Base-by-base conservation (phyloP, 1,140 invertebrate genomes). In the Lethocerus indicus region DNA sequence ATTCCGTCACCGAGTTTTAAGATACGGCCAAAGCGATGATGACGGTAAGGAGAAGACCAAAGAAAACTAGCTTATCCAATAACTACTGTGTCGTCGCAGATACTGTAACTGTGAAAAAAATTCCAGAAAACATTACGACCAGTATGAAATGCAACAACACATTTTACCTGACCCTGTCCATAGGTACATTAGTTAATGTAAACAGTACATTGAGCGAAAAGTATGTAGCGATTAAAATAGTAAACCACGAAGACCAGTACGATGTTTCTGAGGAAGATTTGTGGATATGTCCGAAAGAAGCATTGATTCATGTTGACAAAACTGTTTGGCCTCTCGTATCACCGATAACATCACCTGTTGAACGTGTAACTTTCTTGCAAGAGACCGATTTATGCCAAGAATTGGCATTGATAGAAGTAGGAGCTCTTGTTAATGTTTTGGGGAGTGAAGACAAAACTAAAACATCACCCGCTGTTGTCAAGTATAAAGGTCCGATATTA, bases 401-500 rank as follows among this genome's bases (percentile, higher is more conserved):
- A 32, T 32, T 58, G 12, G 27, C 35, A 13, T 37, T 29, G 18
- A 42, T 58, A 18, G 47, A 54, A 20, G 41, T 52, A 27, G 55
- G 55, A 21, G 28, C 47, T 21, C n/a, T 45, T 14, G 54, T 58
- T 1, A 21, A 48, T 37, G 28, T 57, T 20, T 37, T 25, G n/a
- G 21, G 47, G 16, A 36, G 20, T 40, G 51, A 28, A n/a, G 24
- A 29, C 9, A 48, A 52, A 18, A 42, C 24, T 42, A 20, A 47
- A n/a, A 44, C 37, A 25, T 25, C 48, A 26, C 23, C 32, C 26
- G 54, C 54, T n/a, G 32, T 56, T 27, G 53, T 61, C 26, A 55
- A 49, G 43, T 60, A 54, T 47, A 59, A 56, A 51, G 57, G 57
- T 26, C 53, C 52, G 26, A 48, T 60, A 29, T 26, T 46, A 27